phyloP scores from a whole-genome alignment of 1,140 invertebrate genomes.

The Leptestheria dahalacensis region DNA sequence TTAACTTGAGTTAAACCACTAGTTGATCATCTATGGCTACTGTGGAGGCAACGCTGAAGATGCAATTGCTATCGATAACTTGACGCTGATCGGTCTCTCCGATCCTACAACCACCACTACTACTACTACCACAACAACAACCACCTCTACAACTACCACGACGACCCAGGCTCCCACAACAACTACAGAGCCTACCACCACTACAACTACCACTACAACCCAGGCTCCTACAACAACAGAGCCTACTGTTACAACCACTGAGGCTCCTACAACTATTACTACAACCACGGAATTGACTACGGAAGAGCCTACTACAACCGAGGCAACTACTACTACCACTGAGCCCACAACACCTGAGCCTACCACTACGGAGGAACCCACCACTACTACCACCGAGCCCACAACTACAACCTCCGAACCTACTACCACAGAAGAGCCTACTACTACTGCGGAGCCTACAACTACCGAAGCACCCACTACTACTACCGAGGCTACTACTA shows the following conservation, averaged over 20 bases:
- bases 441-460: not conserved
- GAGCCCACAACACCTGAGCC: not conserved
- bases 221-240: slow-evolving; percentile 12
- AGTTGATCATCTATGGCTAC: not conserved
- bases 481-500: not conserved
- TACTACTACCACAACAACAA: not conserved
- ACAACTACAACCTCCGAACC: not conserved
- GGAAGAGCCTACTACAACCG: not conserved
- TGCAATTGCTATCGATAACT: slow-evolving; percentile 1
- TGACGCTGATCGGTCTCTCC: not conserved
- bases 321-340: slow-evolving; percentile 1
- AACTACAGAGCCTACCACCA: slow-evolving; percentile 11
- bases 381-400: not conserved
- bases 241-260: slow-evolving; percentile 9
- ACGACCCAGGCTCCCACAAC: slow-evolving; percentile 9
- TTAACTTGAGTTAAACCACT: not conserved
- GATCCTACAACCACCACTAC: not conserved
- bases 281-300: not conserved
- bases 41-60: not conserved
- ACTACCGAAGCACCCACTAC: not conserved
- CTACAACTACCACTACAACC: slow-evolving; percentile 12
- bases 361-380: not conserved
- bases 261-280: not conserved
- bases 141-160: slow-evolving; percentile 12
- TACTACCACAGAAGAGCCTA: not conserved